These are phyloP conservation scores for Salvator merianae DNA, from an alignment of 2,113 vertebrate species.

Conservation along the genomic window DNA sequence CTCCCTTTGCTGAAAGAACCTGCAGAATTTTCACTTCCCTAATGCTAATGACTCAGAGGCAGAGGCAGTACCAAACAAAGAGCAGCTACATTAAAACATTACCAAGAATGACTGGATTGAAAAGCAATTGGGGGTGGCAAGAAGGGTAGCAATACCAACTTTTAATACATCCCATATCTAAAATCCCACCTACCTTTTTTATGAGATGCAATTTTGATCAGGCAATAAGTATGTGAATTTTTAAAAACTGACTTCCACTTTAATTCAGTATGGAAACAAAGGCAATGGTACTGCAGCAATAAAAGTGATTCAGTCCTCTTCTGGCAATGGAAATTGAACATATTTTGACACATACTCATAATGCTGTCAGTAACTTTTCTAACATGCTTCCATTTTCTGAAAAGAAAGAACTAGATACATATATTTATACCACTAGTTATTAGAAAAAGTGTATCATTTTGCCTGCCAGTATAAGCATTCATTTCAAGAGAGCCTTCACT, in stretches of 20 bases:
- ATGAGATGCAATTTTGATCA: not conserved
- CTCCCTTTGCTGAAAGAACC: not conserved
- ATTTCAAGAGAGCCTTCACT: not conserved
- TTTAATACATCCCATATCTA: not conserved
- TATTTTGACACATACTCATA: conserved; percentile 18
- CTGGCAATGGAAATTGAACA: conserved; percentile 7
- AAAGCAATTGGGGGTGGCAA: not conserved
- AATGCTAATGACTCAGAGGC: not conserved
- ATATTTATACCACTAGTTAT: not conserved
- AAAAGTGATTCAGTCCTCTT: conserved; percentile 5
- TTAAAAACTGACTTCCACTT: not conserved
- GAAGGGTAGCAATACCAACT: not conserved
- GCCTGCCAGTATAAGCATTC: not conserved
- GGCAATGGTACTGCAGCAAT: not conserved
- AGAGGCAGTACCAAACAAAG: not conserved
- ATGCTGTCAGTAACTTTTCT: conserved; percentile 14
- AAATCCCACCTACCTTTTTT: not conserved
- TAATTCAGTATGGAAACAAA: not conserved
- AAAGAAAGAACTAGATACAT: not conserved
- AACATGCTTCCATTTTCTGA: not conserved
- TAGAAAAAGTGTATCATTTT: conserved; percentile 5
- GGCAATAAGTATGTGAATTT: not conserved
- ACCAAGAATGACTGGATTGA: not conserved
- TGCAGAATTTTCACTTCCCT: not conserved
- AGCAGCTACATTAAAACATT: not conserved